Evolutionary conservation across 2,113 vertebrate genomes (phyloP).

Genomic region (Bos javanicus): DNA sequence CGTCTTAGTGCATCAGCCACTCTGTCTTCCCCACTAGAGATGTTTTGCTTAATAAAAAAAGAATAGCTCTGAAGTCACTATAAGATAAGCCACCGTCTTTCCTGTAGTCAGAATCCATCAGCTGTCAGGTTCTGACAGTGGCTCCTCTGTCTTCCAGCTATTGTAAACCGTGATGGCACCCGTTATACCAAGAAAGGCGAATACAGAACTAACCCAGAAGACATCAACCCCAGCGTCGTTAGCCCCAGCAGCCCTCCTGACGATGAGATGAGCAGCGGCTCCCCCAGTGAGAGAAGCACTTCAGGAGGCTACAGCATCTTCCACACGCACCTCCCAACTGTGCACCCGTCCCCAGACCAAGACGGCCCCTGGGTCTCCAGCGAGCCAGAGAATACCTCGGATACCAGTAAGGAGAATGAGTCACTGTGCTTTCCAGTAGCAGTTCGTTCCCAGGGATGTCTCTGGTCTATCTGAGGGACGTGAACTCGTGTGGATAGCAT

Average conservation of each 20-base stretch:
- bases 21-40: neutral
- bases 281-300: constrained; percentile 71
- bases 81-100: neutral
- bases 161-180: constrained; percentile 81
- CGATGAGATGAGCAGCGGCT: constrained; percentile 76
- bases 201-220: constrained; percentile 53
- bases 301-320: constrained; percentile 58
- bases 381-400: neutral
- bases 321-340: constrained; percentile 51
- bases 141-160: constrained; percentile 71
- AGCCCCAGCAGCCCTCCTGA: constrained; percentile 39
- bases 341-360: neutral
- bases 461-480: neutral
- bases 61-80: neutral
- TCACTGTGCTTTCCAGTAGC: neutral
- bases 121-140: neutral
- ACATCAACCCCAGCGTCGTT: constrained; percentile 64
- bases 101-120: neutral
- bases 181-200: constrained; percentile 63
- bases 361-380: neutral
- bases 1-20: neutral
- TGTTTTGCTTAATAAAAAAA: neutral
- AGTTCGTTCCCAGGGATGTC: neutral
- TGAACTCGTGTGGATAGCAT: neutral
- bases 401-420: constrained; percentile 69